Conservation (phyloP, 2,797 vertebrate genomes). For the Varecia variegata region DNA sequence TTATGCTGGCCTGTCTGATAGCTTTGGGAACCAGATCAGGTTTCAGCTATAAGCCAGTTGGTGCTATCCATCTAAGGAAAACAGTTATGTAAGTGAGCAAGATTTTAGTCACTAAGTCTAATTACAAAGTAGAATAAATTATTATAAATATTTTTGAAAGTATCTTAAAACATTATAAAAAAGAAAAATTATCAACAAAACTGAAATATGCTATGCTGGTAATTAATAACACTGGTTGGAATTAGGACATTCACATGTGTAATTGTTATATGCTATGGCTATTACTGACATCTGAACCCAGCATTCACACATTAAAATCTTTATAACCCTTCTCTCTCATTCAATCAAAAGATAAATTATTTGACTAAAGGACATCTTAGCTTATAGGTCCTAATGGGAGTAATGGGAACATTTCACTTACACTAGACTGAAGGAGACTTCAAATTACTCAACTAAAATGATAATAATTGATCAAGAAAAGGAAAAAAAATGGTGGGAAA, state of each 20-base stretch:
- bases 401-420: neutral
- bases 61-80: constrained; percentile 67
- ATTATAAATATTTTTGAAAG: constrained; percentile 73
- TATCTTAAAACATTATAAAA: constrained; percentile 71
- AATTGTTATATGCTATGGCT: constrained; percentile 2
- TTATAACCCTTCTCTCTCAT: constrained; percentile 26
- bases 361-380: constrained; percentile 1
- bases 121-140: constrained; percentile 75
- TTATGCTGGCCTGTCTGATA: constrained; percentile 15
- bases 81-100: constrained; percentile 63
- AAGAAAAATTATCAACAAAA: constrained; percentile 63
- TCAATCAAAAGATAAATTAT: constrained; percentile 45
- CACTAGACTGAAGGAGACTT: neutral
- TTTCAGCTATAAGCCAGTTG: constrained; percentile 73
- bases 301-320: constrained; percentile 13
- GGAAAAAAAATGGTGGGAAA: neutral
- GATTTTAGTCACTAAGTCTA: constrained; percentile 74
- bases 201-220: constrained; percentile 20
- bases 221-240: neutral
- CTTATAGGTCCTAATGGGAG: neutral
- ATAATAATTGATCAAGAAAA: neutral
- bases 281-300: constrained; percentile 9
- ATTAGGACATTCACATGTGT: constrained; percentile 24
- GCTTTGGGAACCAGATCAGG: constrained; percentile 70
- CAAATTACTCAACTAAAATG: neutral